Base-by-base conservation (phyloP, 23 tunicate genomes). In the Halocynthia roretzi region DNA sequence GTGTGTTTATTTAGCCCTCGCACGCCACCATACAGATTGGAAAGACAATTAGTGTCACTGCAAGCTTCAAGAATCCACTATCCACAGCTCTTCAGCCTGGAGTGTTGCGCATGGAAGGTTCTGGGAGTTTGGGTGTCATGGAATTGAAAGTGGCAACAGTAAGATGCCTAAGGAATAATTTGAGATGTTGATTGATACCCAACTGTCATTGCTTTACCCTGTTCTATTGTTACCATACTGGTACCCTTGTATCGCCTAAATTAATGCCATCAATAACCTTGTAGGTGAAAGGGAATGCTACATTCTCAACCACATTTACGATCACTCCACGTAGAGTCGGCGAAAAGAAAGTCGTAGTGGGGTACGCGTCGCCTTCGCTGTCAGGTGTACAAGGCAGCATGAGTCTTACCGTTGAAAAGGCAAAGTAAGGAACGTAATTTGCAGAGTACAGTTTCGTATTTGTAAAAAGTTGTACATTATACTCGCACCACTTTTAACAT, bases 51-150 rank as follows among this genome's bases (percentile, higher is more conserved):
- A 81, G 72, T 50, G 84, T 88, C 61, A 85, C 76, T 50, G 69
- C 75, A 7, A 71, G 80, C 14, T 94, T 94, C 70, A 94, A 85
- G 19, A 94, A 94, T 61, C 99, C 95, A 8, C 76, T 94, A 20
- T 72, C 91, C n/a, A 75, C 80, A 72, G 68, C 83, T 8, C 76
- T 94, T 11, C 68, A 62, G n/a, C 69, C 75, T 2, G 84, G 94
- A 15, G 83, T 63, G 22, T 72, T 94, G 77, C 72, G 77, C 23
- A 17, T 89, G 52, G 99, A 94, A 61, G 99, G 99, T 12, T 86
- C 99, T 48, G 99, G 99, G 8, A 50, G 81, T 8, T 57, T 50
- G 12, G 97, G 87, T 14, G 87, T 75, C 14, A 60, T 81, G 58
- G 71, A 54, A 21, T 69, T 62, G 11, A 9, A 56, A 15, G 90